Percentiles rank a stretch among this genome's conserved stretches.
Conservation (phyloP, 2,113 vertebrate species). For the Sinocyclocheilus maitianheensis region DNA sequence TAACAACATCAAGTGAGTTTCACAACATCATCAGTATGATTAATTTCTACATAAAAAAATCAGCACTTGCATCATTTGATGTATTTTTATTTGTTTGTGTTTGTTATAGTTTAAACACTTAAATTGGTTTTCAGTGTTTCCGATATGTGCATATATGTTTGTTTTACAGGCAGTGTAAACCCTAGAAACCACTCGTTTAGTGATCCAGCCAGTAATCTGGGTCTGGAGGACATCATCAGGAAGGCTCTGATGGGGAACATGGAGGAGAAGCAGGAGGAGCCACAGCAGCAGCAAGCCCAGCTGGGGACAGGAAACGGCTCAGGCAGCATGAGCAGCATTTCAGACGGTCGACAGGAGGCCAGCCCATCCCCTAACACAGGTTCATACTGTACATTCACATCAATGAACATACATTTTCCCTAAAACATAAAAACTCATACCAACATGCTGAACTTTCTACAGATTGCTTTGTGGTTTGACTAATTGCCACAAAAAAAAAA, state of each 20-base stretch:
- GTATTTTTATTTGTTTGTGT: not conserved
- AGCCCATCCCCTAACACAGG: slow-evolving; percentile 86
- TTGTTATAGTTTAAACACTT: not conserved
- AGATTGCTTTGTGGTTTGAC: not conserved
- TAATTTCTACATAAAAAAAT: not conserved
- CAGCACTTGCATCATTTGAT: not conserved
- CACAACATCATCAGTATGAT: not conserved
- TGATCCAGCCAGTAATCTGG: slow-evolving; percentile 95
- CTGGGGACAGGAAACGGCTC: slow-evolving; percentile 71
- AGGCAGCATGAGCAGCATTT: slow-evolving; percentile 64
- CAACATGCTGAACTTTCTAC: not conserved
- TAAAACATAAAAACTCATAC: not conserved
- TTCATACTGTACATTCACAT: slow-evolving; percentile 19
- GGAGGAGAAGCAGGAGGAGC: slow-evolving; percentile 91
- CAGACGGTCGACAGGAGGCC: slow-evolving; percentile 85
- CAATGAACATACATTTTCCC: not conserved
- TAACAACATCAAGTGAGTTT: slow-evolving; percentile 91
- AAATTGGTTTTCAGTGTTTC: not conserved
- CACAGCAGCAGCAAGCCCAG: slow-evolving; percentile 79
- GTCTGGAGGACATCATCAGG: slow-evolving; percentile 97
- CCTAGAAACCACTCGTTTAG: slow-evolving; percentile 91
- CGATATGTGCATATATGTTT: slow-evolving; percentile 14
- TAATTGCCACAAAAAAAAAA: not conserved
- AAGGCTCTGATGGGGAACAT: slow-evolving; percentile 97
- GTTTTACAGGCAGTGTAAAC: slow-evolving; percentile 84